A percentile compares a stretch with the other conserved stretches of the same genome.
These are phyloP conservation scores for Amphiduros pacificus DNA, from an alignment of 2,888 invertebrate genomes.

Conservation along the genomic window DNA sequence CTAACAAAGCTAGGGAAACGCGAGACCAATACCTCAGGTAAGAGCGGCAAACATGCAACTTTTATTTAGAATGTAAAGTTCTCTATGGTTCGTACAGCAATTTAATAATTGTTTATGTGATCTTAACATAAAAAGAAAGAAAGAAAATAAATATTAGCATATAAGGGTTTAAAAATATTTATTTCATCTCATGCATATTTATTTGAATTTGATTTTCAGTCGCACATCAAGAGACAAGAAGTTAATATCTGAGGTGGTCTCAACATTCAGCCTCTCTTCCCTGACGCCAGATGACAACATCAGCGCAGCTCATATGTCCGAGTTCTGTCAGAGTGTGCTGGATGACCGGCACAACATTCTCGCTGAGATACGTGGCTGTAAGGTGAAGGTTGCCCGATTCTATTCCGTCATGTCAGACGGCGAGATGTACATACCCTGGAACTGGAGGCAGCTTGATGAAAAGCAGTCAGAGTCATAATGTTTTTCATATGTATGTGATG, in stretches of 20 bases:
- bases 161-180: neutral
- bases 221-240: neutral
- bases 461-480: no score
- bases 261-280: no score
- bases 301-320: conserved; percentile 21
- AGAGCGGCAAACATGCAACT: no score
- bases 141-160: neutral
- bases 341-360: conserved; percentile 57
- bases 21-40: neutral
- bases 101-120: no score
- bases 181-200: neutral
- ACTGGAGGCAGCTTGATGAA: conserved; percentile 66
- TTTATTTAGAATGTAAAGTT: no score
- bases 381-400: conserved; percentile 83
- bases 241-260: no score
- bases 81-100: no score
- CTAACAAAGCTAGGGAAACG: conserved; percentile 9
- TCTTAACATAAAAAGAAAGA: no score
- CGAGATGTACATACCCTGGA: conserved; percentile 90
- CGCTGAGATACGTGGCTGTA: conserved; percentile 68
- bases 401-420: conserved; percentile 90
- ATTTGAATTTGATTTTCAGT: neutral
- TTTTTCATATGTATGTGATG: no score
- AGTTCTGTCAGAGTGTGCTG: conserved; percentile 65
- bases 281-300: conserved; percentile 23